Base-by-base conservation (phyloP, 2,888 invertebrate species). In the Atrina japonica region DNA sequence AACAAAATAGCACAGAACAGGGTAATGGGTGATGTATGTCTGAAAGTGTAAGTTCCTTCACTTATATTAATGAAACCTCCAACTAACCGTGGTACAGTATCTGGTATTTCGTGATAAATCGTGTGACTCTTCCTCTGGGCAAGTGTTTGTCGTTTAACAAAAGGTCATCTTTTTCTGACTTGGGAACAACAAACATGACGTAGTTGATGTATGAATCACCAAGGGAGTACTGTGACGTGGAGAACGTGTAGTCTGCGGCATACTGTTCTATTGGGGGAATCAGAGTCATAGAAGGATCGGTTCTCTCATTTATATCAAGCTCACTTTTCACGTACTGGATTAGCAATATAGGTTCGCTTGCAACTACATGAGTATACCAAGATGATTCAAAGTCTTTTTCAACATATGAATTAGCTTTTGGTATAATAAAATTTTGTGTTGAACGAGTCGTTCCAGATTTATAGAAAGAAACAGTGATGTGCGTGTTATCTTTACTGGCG, bases 261-360 rank as follows among this genome's bases (percentile, higher is more conserved):
- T 35, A 35, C 35, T 35, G 35, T 35, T 35, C 35, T 35, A 35
- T 35, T 35, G 84, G 82, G 5, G 82, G 80, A 3, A 85, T 73
- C 1, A 77, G 63, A 16, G 76, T 76, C 78, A 85, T 74, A 25
- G 83, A 76, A 2, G 85, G 85, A 61, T 86, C 85, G 3, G 76
- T 56, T 6, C 73, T 64, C 49, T 77, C 77, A 6, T 65, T 69
- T 58, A 21, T 47, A 35, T 35, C 35, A 35, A 5, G 5, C 58
- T 81, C 76, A 27, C 83, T 80, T 52, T 80, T 70, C 11, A 76
- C 75, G 14, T 80, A 70, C 49, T 81, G 71, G 23, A 78, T 75
- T 16, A 84, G 71, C 49, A 81, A 66, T 23, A 83, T 76, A 11
- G 77, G 56, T 23, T 73, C 66, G 16, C 49, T 61, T n/a, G 80